These are phyloP conservation scores for Lepidostoma basale DNA, from an alignment of 1,140 invertebrate genomes.

Conservation along the genomic window DNA sequence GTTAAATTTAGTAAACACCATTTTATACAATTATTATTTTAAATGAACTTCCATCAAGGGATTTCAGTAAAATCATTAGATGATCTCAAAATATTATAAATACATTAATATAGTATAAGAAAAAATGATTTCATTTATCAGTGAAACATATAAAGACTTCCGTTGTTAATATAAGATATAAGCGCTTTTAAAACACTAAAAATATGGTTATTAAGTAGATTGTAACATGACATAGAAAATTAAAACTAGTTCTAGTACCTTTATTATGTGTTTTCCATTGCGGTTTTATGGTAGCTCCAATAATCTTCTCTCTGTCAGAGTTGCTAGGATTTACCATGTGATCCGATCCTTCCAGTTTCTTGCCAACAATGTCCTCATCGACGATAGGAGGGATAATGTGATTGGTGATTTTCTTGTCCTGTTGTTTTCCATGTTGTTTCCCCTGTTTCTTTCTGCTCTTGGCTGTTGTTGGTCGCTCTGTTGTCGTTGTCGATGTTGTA, in stretches of 20 bases:
- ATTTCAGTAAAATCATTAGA: too few relatives aligned
- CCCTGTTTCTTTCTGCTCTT: constrained; percentile 35
- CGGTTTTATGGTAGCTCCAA: constrained; percentile 28
- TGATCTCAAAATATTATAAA: too few relatives aligned
- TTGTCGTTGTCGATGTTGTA: constrained; percentile 38
- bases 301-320: constrained; percentile 20
- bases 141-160: not conserved
- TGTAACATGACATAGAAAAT: not conserved
- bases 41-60: too few relatives aligned
- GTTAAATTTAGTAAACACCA: too few relatives aligned
- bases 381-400: constrained; percentile 33
- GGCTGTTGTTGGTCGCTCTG: constrained; percentile 30
- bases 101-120: too few relatives aligned
- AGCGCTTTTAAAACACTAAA: not conserved
- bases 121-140: not conserved
- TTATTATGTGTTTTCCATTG: constrained; percentile 35
- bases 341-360: constrained; percentile 32
- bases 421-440: constrained; percentile 33
- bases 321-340: not conserved
- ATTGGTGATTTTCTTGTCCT: constrained; percentile 39
- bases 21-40: too few relatives aligned
- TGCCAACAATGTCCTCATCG: constrained; percentile 18
- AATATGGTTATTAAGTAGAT: too few relatives aligned
- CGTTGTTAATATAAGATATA: not conserved
- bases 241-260: not conserved